Evolutionary conservation across 1,140 invertebrate genomes (phyloP).

Genomic region (Marisa cornuarietis): DNA sequence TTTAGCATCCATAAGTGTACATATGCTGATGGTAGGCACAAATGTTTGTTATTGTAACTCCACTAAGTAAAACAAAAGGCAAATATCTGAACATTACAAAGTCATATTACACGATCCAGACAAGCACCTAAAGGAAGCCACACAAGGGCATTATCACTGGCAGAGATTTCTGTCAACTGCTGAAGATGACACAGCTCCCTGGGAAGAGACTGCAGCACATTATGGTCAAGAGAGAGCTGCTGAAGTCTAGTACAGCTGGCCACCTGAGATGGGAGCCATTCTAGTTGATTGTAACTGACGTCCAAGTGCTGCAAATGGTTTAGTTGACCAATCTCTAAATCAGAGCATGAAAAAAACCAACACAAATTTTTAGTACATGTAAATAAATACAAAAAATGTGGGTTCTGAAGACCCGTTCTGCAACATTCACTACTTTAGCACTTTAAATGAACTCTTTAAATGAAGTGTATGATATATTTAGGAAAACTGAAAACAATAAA

Average conservation of each 20-base stretch:
- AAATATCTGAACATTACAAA: too few species aligned
- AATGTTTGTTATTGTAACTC: too few species aligned
- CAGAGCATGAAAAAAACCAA: neutral
- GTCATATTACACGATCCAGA: too few species aligned
- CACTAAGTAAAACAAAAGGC: too few species aligned
- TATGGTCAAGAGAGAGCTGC: neutral
- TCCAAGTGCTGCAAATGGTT: conserved; percentile 1
- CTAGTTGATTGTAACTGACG: conserved; percentile 7
- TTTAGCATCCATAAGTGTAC: too few species aligned
- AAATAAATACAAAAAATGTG: neutral
- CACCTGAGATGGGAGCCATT: neutral
- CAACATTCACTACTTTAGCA: neutral
- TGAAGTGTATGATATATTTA: neutral
- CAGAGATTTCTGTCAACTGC: conserved; percentile 1
- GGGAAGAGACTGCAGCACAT: conserved; percentile 5
- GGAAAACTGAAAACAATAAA: neutral
- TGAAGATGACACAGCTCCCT: neutral
- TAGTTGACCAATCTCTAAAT: neutral
- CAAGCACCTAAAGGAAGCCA: neutral
- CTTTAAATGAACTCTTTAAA: neutral
- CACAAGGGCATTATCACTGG: conserved; percentile 4
- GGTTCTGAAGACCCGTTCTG: neutral
- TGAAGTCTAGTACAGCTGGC: neutral
- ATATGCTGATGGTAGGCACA: too few species aligned
- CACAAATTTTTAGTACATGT: neutral